These are phyloP conservation scores for Philopotamus ludificatus DNA, from an alignment of 1,140 invertebrate species.

Conservation along the genomic window DNA sequence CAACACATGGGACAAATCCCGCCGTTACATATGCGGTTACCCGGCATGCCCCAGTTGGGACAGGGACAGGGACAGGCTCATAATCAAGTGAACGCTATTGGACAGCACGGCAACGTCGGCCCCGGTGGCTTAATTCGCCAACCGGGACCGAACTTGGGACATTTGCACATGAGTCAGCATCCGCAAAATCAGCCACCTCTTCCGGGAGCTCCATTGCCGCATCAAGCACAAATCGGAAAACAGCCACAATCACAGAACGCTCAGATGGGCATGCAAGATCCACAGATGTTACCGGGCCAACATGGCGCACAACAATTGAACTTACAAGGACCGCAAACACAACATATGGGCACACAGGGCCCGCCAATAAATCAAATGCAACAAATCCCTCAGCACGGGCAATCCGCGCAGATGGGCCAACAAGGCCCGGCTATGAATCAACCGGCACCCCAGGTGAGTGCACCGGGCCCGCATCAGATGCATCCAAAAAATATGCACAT, in stretches of 20 bases:
- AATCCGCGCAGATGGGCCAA: slow-evolving; percentile 42
- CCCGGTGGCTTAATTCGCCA: background rate
- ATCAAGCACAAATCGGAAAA: slow-evolving; percentile 34
- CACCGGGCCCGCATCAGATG: slow-evolving; percentile 25
- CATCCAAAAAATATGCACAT: slow-evolving; percentile 11
- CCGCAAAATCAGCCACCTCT: slow-evolving; percentile 14
- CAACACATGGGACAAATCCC: slow-evolving; percentile 47
- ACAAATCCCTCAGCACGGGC: slow-evolving; percentile 19
- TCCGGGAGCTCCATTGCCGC: slow-evolving; percentile 35
- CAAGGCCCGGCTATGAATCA: slow-evolving; percentile 37
- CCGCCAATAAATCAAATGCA: background rate
- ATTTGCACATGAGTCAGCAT: slow-evolving; percentile 12
- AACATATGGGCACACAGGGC: too few species aligned
- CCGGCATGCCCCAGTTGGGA: slow-evolving; percentile 38
- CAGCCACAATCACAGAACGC: slow-evolving; percentile 16
- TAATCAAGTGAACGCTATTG: too few species aligned
- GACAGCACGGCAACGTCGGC: slow-evolving; percentile 24
- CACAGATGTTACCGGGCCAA: slow-evolving; percentile 6
- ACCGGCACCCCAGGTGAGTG: slow-evolving; percentile 32
- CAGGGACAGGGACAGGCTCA: slow-evolving; percentile 10
- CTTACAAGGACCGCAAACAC: slow-evolving; percentile 15
- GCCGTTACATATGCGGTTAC: slow-evolving; percentile 46
- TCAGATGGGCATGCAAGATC: slow-evolving; percentile 4
- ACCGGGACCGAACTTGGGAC: slow-evolving; percentile 2
- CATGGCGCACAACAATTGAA: slow-evolving; percentile 19